Evolutionary conservation across 2,888 invertebrate genomes (phyloP), one percentile per base, ranked within the genome.

Genomic region (Drosophila melanosoma): DNA sequence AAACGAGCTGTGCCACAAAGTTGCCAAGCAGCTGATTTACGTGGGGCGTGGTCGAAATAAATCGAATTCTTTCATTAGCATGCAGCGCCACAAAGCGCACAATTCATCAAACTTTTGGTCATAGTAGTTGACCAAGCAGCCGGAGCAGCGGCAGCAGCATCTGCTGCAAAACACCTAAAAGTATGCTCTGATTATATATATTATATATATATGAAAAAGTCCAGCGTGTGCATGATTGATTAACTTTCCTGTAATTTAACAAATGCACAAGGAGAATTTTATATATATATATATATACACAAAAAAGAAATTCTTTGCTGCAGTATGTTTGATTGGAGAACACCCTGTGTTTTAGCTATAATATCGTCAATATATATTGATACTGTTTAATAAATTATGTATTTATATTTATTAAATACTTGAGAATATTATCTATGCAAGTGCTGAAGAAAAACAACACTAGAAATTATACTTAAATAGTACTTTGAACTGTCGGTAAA

Each of bases 211-310:
- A 35, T 23, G 60, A 74, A 67, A 42, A 59, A 85, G 68, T 66
- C 59, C 63, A 68, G 74, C 67, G 65, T 77, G 78, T 89, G 74
- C 82, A 89, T 85, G 85, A 85, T 85, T 85, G 85, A 85, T 85
- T 89, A 87, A 89, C 76, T 79, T 86, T 81, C 69, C 61, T 75
- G 73, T 86, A 86, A 83, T 83, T 88, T 80, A 60, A 66, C 81
- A 63, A 73, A 57, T 65, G 64, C 74, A 56, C 58, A 68, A 67
- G 58, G 7, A 62, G 63, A 8, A 61, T 63, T 51, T 26, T 29
- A 32, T 8, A 12, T 20, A 38, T 10, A n/a, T 29, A 32, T 8
- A 12, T 20, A 38, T 10, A n/a, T 17, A 26, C 8, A 58, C 23
- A 23, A 23, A 26, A 40, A 59, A 29, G 23, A 40, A 73, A 20